phyloP scores from a whole-genome alignment of 2,888 invertebrate genomes.

The Rhagonycha lutea region DNA sequence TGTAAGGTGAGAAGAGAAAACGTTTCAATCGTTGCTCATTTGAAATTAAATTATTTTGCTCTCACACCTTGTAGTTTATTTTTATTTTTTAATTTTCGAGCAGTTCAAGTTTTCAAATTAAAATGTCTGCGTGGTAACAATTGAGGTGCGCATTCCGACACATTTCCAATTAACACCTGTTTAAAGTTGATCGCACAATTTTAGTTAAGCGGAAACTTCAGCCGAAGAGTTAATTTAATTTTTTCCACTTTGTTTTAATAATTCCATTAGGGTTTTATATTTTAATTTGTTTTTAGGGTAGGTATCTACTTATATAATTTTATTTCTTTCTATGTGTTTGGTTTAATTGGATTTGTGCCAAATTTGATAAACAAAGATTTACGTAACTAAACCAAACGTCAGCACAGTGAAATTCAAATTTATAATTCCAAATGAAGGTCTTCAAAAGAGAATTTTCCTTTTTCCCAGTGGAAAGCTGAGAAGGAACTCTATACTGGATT shows the following conservation, averaged over 20 bases:
- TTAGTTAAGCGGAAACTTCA: conserved; percentile 11
- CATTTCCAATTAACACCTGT: conserved; percentile 53
- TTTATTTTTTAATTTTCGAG: conserved; percentile 37
- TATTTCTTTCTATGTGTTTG: background rate
- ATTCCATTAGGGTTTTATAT: background rate
- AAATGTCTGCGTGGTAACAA: conserved; percentile 49
- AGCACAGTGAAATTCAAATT: too few species aligned
- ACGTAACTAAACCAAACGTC: too few species aligned
- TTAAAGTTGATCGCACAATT: conserved; percentile 17
- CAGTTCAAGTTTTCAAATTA: conserved; percentile 49
- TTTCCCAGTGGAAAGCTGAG: too few species aligned
- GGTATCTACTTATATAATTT: background rate
- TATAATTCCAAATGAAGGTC: too few species aligned
- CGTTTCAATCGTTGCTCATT: conserved; percentile 48
- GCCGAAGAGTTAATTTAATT: background rate
- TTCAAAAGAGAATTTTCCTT: too few species aligned
- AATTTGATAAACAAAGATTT: background rate
- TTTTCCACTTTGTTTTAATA: background rate
- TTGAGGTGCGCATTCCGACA: conserved; percentile 48
- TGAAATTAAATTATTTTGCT: conserved; percentile 51
- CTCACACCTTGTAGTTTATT: conserved; percentile 27
- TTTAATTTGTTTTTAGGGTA: background rate
- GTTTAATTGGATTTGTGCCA: background rate
- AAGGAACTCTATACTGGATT: too few species aligned
- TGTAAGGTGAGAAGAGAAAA: conserved; percentile 46